A percentile compares a stretch with the other conserved stretches of the same genome.
phyloP scores from a whole-genome alignment of 2,113 vertebrate genomes.

The Vimba vimba region DNA sequence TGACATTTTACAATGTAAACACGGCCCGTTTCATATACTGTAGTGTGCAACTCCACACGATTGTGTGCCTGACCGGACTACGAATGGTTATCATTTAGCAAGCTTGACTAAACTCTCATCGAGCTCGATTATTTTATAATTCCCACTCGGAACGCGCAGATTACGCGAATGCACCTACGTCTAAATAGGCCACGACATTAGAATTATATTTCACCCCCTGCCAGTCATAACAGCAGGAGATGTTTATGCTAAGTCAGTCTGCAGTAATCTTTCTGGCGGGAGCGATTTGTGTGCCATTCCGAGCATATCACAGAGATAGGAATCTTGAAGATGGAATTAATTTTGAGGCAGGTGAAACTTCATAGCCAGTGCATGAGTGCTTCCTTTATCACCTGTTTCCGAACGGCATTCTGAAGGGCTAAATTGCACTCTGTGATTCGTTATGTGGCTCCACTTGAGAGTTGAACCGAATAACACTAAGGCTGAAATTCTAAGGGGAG shows the following conservation, averaged over 20 bases:
- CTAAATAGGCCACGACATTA: slow-evolving; percentile 36
- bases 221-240: slow-evolving; percentile 72
- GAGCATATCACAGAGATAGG: slow-evolving; percentile 91
- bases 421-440: slow-evolving; percentile 89
- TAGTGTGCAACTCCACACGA: slow-evolving; percentile 14
- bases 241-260: slow-evolving; percentile 82
- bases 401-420: slow-evolving; percentile 90
- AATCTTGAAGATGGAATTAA: slow-evolving; percentile 98
- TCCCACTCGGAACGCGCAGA: neutral
- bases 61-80: slow-evolving; percentile 24
- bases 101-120: slow-evolving; percentile 27
- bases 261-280: slow-evolving; percentile 86
- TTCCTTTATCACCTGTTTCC: slow-evolving; percentile 93
- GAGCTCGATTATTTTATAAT: slow-evolving; percentile 27
- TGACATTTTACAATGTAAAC: slow-evolving; percentile 47
- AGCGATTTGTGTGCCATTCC: slow-evolving; percentile 91
- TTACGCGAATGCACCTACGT: slow-evolving; percentile 13
- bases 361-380: slow-evolving; percentile 88
- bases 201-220: slow-evolving; percentile 41
- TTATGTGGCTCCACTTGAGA: slow-evolving; percentile 90
- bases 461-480: slow-evolving; percentile 88
- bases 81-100: slow-evolving; percentile 22
- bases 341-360: slow-evolving; percentile 87
- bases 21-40: slow-evolving; percentile 30
- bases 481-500: slow-evolving; percentile 88